Evolutionary conservation across 2,797 vertebrate genomes (phyloP).

Genomic region (Anguilla pacifica): DNA sequence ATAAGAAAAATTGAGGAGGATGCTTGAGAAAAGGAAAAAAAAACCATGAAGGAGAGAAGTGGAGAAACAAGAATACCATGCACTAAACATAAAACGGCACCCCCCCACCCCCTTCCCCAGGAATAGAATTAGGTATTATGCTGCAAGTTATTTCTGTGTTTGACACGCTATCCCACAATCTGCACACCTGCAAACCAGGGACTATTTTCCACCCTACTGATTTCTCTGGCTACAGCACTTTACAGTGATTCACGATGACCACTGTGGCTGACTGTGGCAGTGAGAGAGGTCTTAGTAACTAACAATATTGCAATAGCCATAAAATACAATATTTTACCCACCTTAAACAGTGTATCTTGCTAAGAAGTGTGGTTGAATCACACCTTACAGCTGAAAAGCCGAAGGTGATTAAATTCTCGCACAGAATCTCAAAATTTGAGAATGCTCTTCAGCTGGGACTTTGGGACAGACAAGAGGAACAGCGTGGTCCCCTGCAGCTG

Average conservation of each 20-base stretch:
- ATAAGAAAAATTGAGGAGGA: neutral
- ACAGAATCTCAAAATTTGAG: neutral
- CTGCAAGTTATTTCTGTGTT: neutral
- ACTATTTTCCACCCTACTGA: neutral
- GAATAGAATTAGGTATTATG: neutral
- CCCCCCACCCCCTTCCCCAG: neutral
- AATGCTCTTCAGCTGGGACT: neutral
- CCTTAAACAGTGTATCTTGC: neutral
- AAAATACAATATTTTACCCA: neutral
- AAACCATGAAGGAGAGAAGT: neutral
- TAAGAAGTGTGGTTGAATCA: neutral
- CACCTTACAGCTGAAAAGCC: neutral
- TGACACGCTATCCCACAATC: neutral
- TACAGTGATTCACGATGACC: neutral
- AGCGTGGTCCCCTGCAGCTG: neutral
- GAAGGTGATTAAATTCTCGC: neutral
- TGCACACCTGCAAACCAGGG: neutral
- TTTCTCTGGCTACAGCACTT: neutral
- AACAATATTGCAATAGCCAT: neutral
- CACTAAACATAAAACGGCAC: neutral
- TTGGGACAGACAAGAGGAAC: neutral
- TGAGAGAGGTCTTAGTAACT: neutral
- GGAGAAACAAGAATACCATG: neutral
- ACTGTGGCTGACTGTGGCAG: neutral
- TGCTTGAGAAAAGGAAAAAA: neutral